These are phyloP conservation scores for Anadara kagoshimensis DNA, from an alignment of 1,140 invertebrate species.

Conservation along the genomic window DNA sequence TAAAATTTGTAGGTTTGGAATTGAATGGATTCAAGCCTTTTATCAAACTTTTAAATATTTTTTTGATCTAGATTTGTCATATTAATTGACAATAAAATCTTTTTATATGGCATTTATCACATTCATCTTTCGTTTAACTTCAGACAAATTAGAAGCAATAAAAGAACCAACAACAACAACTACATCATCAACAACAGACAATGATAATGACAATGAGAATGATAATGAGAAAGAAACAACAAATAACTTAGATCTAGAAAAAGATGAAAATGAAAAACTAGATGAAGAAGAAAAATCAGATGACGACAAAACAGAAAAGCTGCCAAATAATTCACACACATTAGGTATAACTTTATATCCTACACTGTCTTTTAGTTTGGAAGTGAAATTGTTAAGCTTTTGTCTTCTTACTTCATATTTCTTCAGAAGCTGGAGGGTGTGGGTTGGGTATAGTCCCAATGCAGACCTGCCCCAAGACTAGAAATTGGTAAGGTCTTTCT, in stretches of 20 bases:
- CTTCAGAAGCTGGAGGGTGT: too few species aligned
- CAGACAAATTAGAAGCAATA: constrained; percentile 41
- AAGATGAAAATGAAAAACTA: constrained; percentile 26
- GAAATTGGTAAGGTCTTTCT: too few species aligned
- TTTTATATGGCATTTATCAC: neutral
- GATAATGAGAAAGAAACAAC: constrained; percentile 29
- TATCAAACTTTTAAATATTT: too few species aligned
- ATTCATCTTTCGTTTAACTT: neutral
- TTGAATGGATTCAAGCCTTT: too few species aligned
- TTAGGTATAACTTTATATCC: constrained; percentile 5
- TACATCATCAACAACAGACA: neutral
- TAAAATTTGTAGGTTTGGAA: too few species aligned
- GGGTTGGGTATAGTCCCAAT: too few species aligned
- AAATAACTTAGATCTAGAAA: neutral
- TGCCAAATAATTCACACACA: constrained; percentile 21
- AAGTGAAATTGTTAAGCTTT: too few species aligned
- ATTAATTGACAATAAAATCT: too few species aligned
- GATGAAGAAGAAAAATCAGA: constrained; percentile 37
- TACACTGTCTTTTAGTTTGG: too few species aligned
- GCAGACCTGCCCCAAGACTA: too few species aligned
- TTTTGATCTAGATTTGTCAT: too few species aligned
- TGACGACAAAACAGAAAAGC: constrained; percentile 5
- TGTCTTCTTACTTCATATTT: too few species aligned
- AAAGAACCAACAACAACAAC: constrained; percentile 36
- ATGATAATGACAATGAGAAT: constrained; percentile 49